Conservation (phyloP, 1,140 invertebrate genomes). For the Bombus huntii region DNA sequence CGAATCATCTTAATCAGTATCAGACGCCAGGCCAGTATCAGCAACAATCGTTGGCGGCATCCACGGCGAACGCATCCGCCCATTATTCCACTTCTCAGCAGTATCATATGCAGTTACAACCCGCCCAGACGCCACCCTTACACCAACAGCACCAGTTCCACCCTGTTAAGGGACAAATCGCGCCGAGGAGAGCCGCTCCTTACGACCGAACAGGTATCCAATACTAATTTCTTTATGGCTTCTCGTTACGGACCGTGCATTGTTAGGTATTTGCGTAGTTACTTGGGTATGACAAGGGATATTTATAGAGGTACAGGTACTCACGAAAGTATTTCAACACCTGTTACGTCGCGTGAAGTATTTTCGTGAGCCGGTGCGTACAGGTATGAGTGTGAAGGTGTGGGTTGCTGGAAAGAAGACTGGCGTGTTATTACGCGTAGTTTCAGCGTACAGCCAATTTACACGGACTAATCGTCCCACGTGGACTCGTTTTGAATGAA, state of each 20-base stretch:
- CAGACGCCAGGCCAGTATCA: conserved; percentile 64
- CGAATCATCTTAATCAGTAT: conserved; percentile 64
- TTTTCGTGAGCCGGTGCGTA: too few relatives aligned
- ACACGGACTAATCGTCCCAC: too few relatives aligned
- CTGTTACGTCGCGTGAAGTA: too few relatives aligned
- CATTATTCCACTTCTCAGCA: conserved; percentile 70
- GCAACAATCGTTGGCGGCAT: conserved; percentile 57
- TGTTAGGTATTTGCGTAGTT: background rate
- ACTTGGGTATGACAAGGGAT: too few relatives aligned
- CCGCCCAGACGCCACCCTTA: conserved; percentile 70
- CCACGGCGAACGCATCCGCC: conserved; percentile 54
- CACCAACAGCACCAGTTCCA: conserved; percentile 75
- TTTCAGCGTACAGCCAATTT: too few relatives aligned
- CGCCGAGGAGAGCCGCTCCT: conserved; percentile 59
- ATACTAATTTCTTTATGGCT: background rate
- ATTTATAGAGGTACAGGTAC: too few relatives aligned
- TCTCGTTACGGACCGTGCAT: background rate
- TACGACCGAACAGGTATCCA: conserved; percentile 72
- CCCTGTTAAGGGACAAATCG: conserved; percentile 67
- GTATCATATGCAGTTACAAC: conserved; percentile 74
- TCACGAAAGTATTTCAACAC: too few relatives aligned
- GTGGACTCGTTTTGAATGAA: too few relatives aligned
- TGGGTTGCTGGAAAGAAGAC: too few relatives aligned
- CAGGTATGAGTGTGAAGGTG: too few relatives aligned
- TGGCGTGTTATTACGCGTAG: too few relatives aligned